Evolutionary conservation across 2,113 vertebrate genomes (phyloP).

Genomic region (Cyprinodon tularosa): DNA sequence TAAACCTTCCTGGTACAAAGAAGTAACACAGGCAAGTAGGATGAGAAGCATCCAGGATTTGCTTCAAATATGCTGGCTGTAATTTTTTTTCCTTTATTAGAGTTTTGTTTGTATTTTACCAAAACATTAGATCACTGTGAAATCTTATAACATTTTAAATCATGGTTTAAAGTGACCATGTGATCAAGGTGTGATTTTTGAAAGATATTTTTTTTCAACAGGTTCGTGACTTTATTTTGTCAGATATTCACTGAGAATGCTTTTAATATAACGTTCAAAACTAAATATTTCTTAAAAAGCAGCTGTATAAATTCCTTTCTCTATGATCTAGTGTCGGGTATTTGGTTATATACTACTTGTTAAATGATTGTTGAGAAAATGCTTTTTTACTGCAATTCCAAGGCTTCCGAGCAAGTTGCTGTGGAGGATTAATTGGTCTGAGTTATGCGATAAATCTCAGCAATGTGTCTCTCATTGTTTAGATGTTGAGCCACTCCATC

Average conservation of each 20-base stretch:
- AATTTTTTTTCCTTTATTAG: background rate
- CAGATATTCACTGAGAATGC: background rate
- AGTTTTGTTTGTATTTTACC: background rate
- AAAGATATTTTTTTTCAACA: background rate
- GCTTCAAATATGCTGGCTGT: background rate
- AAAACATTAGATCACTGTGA: background rate
- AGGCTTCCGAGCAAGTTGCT: background rate
- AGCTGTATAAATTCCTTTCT: background rate
- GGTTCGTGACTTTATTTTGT: background rate
- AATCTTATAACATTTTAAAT: background rate
- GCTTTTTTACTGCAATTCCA: background rate
- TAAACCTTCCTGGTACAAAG: background rate
- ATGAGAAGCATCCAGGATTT: background rate
- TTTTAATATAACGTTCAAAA: background rate
- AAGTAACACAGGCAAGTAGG: background rate
- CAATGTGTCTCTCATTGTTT: conserved; percentile 45
- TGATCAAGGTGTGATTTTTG: background rate
- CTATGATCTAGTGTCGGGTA: background rate
- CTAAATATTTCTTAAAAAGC: background rate
- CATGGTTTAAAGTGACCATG: background rate
- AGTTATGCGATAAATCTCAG: conserved; percentile 53
- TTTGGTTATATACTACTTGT: background rate
- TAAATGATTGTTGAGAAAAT: background rate
- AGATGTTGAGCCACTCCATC: conserved; percentile 53
- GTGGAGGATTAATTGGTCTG: conserved; percentile 28